phyloP scores from a whole-genome alignment of 2,888 invertebrate genomes.

The Tachina fera region DNA sequence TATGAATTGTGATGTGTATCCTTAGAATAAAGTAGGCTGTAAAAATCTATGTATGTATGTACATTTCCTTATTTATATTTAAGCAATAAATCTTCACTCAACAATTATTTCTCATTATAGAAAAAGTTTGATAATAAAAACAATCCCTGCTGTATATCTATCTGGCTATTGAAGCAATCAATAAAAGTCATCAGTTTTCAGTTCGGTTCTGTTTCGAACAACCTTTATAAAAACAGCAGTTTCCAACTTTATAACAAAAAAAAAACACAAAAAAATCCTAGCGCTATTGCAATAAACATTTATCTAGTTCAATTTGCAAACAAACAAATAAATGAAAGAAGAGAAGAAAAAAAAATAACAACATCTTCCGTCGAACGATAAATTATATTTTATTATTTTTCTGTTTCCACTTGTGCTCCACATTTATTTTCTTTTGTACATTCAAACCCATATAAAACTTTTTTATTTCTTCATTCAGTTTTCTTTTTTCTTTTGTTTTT shows the following conservation, averaged over 20 bases:
- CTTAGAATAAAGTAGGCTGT: too few species aligned
- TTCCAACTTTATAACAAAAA: not conserved
- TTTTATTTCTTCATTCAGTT: not conserved
- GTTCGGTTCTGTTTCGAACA: slow-evolving; percentile 10
- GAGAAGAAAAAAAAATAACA: slow-evolving; percentile 9
- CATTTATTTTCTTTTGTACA: slow-evolving; percentile 38
- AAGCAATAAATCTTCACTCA: slow-evolving; percentile 13
- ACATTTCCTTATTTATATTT: not conserved
- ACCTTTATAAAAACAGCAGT: not conserved
- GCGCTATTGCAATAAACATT: slow-evolving; percentile 44
- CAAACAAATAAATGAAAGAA: slow-evolving; percentile 29
- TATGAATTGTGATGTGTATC: too few species aligned
- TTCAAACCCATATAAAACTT: slow-evolving; percentile 44
- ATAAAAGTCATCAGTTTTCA: not conserved
- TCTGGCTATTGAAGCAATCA: slow-evolving; percentile 4
- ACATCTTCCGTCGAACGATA: slow-evolving; percentile 40
- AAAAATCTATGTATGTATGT: too few species aligned
- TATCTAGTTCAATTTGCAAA: slow-evolving; percentile 51
- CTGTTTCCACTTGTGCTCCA: slow-evolving; percentile 14
- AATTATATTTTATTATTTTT: slow-evolving; percentile 44
- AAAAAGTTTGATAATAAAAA: slow-evolving; percentile 35
- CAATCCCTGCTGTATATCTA: not conserved
- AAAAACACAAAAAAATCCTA: slow-evolving; percentile 18
- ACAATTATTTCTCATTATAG: slow-evolving; percentile 21
- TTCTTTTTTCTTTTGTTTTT: not conserved